These are phyloP conservation scores for Echeneis naucrates DNA, from an alignment of 2,797 vertebrate species.

Conservation along the genomic window DNA sequence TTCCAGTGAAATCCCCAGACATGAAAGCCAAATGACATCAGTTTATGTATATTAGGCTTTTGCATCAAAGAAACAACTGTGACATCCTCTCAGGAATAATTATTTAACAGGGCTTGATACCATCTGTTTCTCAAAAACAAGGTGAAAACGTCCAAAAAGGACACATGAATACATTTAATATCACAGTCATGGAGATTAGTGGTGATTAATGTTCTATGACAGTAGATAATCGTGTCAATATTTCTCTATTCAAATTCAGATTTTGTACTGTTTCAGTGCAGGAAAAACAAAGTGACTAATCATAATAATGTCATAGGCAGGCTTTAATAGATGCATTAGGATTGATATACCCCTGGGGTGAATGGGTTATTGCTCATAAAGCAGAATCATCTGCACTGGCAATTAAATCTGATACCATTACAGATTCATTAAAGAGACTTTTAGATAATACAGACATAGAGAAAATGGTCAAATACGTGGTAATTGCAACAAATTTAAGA, in stretches of 20 bases:
- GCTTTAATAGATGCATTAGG: slow-evolving; percentile 83
- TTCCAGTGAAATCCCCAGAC: slow-evolving; percentile 44
- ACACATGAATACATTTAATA: slow-evolving; percentile 72
- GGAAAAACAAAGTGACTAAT: slow-evolving; percentile 81
- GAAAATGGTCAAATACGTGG: slow-evolving; percentile 79
- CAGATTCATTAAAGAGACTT: slow-evolving; percentile 79
- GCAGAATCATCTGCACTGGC: slow-evolving; percentile 75
- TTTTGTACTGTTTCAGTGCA: slow-evolving; percentile 64
- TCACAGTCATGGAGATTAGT: slow-evolving; percentile 68
- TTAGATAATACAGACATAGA: slow-evolving; percentile 75
- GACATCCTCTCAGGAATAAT: slow-evolving; percentile 58
- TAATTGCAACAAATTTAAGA: slow-evolving; percentile 80
- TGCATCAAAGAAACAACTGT: slow-evolving; percentile 52
- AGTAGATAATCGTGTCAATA: slow-evolving; percentile 76
- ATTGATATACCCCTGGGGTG: slow-evolving; percentile 80
- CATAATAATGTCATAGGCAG: slow-evolving; percentile 79
- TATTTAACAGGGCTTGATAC: slow-evolving; percentile 60
- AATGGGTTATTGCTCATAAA: slow-evolving; percentile 85
- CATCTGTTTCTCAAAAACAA: slow-evolving; percentile 74
- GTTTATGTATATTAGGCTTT: slow-evolving; percentile 61
- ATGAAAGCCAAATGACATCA: slow-evolving; percentile 45
- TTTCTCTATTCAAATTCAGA: slow-evolving; percentile 76
- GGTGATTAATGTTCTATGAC: slow-evolving; percentile 75
- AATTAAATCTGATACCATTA: slow-evolving; percentile 85
- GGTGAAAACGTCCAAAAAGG: slow-evolving; percentile 71